A percentile compares a stretch with the other conserved stretches of the same genome.
Conservation (phyloP, 2,888 invertebrate species). For the Polyommatus iphigenia region DNA sequence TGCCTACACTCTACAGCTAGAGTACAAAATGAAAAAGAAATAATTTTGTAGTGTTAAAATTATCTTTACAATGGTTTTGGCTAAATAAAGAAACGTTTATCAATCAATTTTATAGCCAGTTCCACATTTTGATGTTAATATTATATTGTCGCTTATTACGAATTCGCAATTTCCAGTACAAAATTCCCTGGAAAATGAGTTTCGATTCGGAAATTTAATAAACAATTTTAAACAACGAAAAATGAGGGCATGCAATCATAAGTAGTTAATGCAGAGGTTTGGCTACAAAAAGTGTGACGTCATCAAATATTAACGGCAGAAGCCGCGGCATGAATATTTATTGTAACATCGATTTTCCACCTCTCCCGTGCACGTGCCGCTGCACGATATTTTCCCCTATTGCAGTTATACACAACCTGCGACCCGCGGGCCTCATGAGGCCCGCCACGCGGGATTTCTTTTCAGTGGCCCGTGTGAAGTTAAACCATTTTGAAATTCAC, state of each 20-base stretch:
- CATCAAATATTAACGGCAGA: conserved; percentile 25
- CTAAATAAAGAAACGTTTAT: neutral
- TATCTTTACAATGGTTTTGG: neutral
- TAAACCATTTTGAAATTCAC: too few relatives aligned
- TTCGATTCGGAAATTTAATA: conserved; percentile 4
- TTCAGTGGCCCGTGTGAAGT: too few relatives aligned
- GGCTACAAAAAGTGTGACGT: conserved; percentile 26
- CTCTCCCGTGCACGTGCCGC: conserved; percentile 30
- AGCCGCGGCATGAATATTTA: conserved; percentile 40
- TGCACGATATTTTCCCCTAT: neutral
- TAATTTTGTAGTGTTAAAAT: neutral
- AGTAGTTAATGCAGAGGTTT: conserved; percentile 28
- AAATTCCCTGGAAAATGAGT: neutral
- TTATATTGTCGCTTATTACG: neutral
- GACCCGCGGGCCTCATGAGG: too few relatives aligned
- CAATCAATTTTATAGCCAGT: neutral
- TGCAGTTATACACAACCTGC: too few relatives aligned
- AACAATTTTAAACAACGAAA: conserved; percentile 12
- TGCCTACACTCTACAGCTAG: neutral
- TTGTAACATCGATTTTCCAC: conserved; percentile 38
- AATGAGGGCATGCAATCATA: conserved; percentile 18
- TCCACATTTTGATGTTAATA: neutral
- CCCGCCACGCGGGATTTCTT: too few relatives aligned
- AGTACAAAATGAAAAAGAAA: neutral
- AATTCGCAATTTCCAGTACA: neutral